Conservation (phyloP, 2,113 vertebrate genomes). For the Oryzias celebensis region DNA sequence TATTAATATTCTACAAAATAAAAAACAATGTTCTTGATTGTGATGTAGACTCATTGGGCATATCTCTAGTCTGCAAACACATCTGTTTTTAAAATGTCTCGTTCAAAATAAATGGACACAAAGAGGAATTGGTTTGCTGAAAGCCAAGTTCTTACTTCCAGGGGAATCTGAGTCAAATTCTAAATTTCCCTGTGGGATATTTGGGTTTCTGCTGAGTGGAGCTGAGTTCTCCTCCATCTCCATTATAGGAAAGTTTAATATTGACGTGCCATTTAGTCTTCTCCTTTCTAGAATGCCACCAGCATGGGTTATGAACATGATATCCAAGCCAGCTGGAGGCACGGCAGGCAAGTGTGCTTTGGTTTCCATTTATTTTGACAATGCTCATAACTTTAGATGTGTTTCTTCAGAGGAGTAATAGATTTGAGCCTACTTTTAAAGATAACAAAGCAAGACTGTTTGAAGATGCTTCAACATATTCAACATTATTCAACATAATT, state of each 20-base stretch:
- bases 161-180: conserved; percentile 20
- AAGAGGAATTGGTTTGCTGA: conserved; percentile 4
- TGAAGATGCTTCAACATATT: no score
- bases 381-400: no score
- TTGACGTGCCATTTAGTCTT: conserved; percentile 28
- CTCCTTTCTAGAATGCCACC: conserved; percentile 1
- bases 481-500: no score
- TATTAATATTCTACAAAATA: not conserved
- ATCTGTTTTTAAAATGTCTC: not conserved
- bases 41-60: not conserved
- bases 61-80: not conserved
- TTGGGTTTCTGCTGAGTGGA: conserved; percentile 10
- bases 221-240: conserved; percentile 10
- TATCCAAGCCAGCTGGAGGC: not conserved
- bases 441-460: no score
- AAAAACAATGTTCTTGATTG: not conserved
- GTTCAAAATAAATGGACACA: conserved; percentile 11
- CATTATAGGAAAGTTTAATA: conserved; percentile 18
- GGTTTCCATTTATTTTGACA: no score
- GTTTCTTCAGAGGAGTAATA: no score
- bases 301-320: conserved; percentile 1
- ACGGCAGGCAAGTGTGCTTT: not conserved
- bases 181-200: conserved; percentile 7
- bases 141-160: conserved; percentile 5
- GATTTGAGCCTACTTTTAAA: no score